Base-by-base conservation (phyloP, 2,797 vertebrate genomes). In the Delichon dasypus region DNA sequence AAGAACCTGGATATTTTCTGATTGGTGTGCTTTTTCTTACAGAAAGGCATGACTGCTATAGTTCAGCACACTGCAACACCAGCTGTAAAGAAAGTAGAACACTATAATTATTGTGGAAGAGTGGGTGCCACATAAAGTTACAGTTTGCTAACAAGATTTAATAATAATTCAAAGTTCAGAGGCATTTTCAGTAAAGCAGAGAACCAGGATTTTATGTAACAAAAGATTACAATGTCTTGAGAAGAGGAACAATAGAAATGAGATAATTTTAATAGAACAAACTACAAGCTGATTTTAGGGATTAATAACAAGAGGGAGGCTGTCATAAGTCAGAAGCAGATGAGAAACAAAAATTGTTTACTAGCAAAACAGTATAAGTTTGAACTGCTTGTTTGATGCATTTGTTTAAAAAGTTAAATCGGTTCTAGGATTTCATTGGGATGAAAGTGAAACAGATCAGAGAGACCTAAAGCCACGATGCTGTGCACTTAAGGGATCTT, bases 1-100 rank as follows among this genome's bases (percentile, higher is more conserved):
- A 92, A 94, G 66, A 55, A 29, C 19, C 13, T 32, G 38, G 38
- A 47, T 54, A 62, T 79, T 73, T 91, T 93, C 54, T 75, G 15
- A n/a, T 47, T 71, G 18, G 7, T 65, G 20, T 82, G n/a, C 1
- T 66, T 94, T 93, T 92, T 78, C 53, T 66, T 84, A 80, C 30
- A 83, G 65, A 76, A 74, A 75, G 42, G 3, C 40, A 53, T 38
- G 27, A 30, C 36, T 85, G 51, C 58, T 65, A 20, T n/a, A 93
- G 19, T 67, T 87, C 53, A 67, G 32, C 51, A 85, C 34, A 67
- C 23, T 80, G 15, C n/a, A 75, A 42, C 38, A 61, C 10, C 25
- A 81, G 26, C 55, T 91, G 51, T 81, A 76, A 86, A 79, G 71
- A 90, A 94, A 95, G 58, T 42, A 83, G 82, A 96, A 84, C 45